A percentile compares a stretch with the other conserved stretches of the same genome.
These are phyloP conservation scores for Oryctes rhinoceros DNA, from an alignment of 1,140 invertebrate species.

Conservation along the genomic window DNA sequence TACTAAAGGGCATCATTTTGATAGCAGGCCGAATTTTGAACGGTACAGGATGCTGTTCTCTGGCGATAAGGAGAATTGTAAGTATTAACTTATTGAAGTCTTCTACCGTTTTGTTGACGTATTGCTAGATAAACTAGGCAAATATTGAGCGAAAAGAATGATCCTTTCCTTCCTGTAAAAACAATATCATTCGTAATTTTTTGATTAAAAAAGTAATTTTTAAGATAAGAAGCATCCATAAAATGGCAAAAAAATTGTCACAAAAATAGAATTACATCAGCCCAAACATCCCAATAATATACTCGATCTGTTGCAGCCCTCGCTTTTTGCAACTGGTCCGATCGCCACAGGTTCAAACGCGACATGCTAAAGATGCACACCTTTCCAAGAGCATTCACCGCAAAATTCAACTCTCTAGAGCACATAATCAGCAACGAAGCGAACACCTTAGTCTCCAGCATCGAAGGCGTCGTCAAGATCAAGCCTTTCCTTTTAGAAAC, in stretches of 20 bases:
- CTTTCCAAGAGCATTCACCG: constrained; percentile 76
- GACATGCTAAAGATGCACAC: constrained; percentile 79
- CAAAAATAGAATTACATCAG: no score
- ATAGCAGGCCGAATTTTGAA: constrained; percentile 71
- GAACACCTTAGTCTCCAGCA: constrained; percentile 48
- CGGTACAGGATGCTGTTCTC: constrained; percentile 72
- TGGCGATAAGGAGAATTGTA: constrained; percentile 75
- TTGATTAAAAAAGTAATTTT: no score
- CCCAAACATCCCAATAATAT: no score
- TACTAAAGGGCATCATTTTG: constrained; percentile 69
- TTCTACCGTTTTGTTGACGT: no score
- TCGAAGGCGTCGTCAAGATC: constrained; percentile 58
- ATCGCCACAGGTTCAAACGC: constrained; percentile 78
- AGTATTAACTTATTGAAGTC: constrained; percentile 59
- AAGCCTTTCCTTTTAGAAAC: constrained; percentile 72
- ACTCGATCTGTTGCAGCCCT: constrained; percentile 69
- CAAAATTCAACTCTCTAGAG: constrained; percentile 72
- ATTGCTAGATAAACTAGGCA: no score
- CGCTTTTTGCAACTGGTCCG: constrained; percentile 86
- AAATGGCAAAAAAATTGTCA: no score
- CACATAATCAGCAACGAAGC: constrained; percentile 65
- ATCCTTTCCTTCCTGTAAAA: no score
- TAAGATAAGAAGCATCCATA: no score
- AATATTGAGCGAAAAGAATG: no score
- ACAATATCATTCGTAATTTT: no score